These are phyloP conservation scores for Nasonia giraulti DNA, from an alignment of 1,140 invertebrate species.

Conservation along the genomic window DNA sequence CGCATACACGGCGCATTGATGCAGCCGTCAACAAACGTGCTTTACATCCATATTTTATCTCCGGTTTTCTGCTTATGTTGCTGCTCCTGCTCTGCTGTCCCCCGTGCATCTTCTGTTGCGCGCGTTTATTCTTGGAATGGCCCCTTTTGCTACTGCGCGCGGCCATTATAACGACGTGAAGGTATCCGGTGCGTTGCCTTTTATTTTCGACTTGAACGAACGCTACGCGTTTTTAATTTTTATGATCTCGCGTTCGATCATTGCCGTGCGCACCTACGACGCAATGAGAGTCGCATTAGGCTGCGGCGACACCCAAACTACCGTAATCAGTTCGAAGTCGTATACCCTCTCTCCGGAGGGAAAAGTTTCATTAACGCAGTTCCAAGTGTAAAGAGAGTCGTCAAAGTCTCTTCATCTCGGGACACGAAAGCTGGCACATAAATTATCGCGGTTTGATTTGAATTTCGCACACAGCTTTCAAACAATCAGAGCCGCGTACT, in stretches of 20 bases:
- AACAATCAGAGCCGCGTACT: no score
- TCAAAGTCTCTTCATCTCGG: slow-evolving; percentile 16
- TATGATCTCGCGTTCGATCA: neutral
- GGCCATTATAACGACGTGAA: neutral
- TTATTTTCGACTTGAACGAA: neutral
- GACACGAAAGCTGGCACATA: neutral
- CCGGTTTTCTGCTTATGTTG: neutral
- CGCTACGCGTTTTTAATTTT: neutral
- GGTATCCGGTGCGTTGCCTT: no score
- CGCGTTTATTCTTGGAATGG: neutral
- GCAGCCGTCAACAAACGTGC: neutral
- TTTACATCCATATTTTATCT: neutral
- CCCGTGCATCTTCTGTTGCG: neutral
- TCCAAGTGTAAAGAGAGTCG: slow-evolving; percentile 18
- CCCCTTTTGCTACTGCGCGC: neutral
- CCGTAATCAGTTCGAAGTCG: slow-evolving; percentile 2
- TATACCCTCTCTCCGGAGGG: neutral
- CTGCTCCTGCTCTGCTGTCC: neutral
- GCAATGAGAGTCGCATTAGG: neutral
- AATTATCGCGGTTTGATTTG: neutral
- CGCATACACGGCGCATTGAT: neutral
- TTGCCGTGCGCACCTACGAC: neutral
- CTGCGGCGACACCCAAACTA: neutral
- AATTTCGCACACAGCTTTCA: no score
- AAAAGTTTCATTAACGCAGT: slow-evolving; percentile 25